A percentile compares a stretch with the other conserved stretches of the same genome.
These are phyloP conservation scores for Drosophila monieri DNA, from an alignment of 2,888 invertebrate genomes.

Conservation along the genomic window DNA sequence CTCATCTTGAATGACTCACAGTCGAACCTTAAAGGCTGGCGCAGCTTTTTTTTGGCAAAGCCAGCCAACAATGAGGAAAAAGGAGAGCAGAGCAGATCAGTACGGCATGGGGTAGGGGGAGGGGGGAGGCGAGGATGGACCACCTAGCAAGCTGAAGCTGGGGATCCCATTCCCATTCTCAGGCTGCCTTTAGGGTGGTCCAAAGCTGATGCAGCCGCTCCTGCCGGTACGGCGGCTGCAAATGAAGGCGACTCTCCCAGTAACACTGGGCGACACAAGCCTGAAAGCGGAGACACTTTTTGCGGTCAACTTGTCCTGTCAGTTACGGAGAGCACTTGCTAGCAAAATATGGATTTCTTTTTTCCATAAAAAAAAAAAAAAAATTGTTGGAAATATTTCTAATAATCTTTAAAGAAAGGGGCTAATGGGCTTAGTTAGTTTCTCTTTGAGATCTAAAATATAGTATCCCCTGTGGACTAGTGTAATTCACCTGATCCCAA, in stretches of 20 bases:
- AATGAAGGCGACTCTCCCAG: conserved; percentile 53
- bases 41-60: conserved; percentile 67
- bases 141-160: conserved; percentile 57
- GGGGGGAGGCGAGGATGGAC: conserved; percentile 36
- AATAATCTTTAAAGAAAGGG: not conserved
- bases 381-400: too few relatives aligned
- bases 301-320: conserved; percentile 11
- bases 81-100: conserved; percentile 32
- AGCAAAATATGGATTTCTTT: not conserved
- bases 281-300: conserved; percentile 25
- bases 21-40: conserved; percentile 44
- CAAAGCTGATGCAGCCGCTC: conserved; percentile 26
- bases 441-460: too few relatives aligned
- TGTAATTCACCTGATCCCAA: conserved; percentile 72
- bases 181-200: conserved; percentile 77
- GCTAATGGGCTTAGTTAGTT: too few relatives aligned
- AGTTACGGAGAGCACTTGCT: not conserved
- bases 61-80: conserved; percentile 52
- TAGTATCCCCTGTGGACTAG: conserved; percentile 28
- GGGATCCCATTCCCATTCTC: conserved; percentile 29
- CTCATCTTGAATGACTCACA: conserved; percentile 59
- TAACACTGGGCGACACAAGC: conserved; percentile 61
- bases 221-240: conserved; percentile 61
- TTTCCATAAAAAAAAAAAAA: not conserved
- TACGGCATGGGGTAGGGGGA: not conserved